Evolutionary conservation across 2,113 vertebrate genomes (phyloP).

Genomic region (Stegostoma tigrinum): DNA sequence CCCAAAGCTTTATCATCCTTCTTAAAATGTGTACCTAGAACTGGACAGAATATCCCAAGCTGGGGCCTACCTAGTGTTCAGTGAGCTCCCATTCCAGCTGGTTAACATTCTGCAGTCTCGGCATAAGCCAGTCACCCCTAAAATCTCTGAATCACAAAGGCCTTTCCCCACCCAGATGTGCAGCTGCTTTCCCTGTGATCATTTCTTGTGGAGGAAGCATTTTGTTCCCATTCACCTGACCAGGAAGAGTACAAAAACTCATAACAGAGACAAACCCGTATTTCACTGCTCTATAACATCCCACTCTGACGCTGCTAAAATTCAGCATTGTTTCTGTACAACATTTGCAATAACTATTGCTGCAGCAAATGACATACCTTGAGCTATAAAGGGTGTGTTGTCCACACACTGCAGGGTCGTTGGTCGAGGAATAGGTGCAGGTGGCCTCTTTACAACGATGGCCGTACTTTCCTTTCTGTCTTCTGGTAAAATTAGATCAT

Average conservation of each 20-base stretch:
- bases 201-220: background rate
- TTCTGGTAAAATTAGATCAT: constrained; percentile 49
- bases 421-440: constrained; percentile 61
- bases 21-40: background rate
- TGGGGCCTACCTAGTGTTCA: background rate
- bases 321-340: background rate
- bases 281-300: too few species aligned
- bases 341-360: background rate
- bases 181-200: background rate
- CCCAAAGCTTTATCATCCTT: background rate
- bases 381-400: constrained; percentile 47
- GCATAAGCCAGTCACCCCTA: background rate
- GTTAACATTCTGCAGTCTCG: background rate
- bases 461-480: constrained; percentile 11
- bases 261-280: too few species aligned
- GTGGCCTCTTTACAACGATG: constrained; percentile 52
- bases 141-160: background rate
- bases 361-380: constrained; percentile 54
- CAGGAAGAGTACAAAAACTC: background rate
- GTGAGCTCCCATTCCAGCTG: background rate
- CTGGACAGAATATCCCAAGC: background rate
- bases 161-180: background rate
- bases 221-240: background rate
- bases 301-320: background rate
- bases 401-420: constrained; percentile 44